phyloP scores from a whole-genome alignment of 2,888 invertebrate species.

The Itoplectis maculator region DNA sequence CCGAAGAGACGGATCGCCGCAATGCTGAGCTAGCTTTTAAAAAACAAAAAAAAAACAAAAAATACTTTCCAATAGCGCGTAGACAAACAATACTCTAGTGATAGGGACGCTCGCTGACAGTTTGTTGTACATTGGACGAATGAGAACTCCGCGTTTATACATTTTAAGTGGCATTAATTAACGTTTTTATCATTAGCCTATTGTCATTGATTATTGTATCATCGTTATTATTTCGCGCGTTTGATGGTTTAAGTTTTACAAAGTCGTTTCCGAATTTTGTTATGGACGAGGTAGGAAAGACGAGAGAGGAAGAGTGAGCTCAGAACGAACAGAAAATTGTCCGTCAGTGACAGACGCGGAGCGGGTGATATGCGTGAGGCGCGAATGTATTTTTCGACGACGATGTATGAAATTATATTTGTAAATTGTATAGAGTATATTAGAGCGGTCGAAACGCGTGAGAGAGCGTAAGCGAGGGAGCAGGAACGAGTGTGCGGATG shows the following conservation, averaged over 20 bases:
- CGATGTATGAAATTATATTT: slow-evolving; percentile 82
- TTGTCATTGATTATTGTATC: slow-evolving; percentile 65
- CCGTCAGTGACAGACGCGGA: slow-evolving; percentile 60
- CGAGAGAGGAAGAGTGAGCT: slow-evolving; percentile 15
- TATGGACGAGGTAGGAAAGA: slow-evolving; percentile 68
- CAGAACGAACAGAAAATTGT: slow-evolving; percentile 54
- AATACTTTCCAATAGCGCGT: slow-evolving; percentile 72
- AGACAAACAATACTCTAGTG: slow-evolving; percentile 58
- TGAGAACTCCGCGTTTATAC: slow-evolving; percentile 54
- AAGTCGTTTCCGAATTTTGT: slow-evolving; percentile 78
- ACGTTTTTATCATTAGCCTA: slow-evolving; percentile 54
- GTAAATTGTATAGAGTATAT: slow-evolving; percentile 83
- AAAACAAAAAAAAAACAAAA: slow-evolving; percentile 10
- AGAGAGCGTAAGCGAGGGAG: neutral
- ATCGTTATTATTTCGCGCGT: slow-evolving; percentile 72
- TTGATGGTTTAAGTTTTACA: slow-evolving; percentile 76
- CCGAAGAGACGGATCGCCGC: slow-evolving; percentile 20
- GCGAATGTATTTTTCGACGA: slow-evolving; percentile 82
- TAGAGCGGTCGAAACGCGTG: slow-evolving; percentile 62
- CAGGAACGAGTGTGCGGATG: slow-evolving; percentile 19
- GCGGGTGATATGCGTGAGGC: slow-evolving; percentile 75
- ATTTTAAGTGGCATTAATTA: slow-evolving; percentile 60
- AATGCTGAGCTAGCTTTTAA: slow-evolving; percentile 69
- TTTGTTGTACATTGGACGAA: slow-evolving; percentile 73
- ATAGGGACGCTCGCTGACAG: slow-evolving; percentile 67